These are phyloP conservation scores for Drosophila erecta DNA, from an alignment of 1,140 invertebrate genomes.

Conservation along the genomic window DNA sequence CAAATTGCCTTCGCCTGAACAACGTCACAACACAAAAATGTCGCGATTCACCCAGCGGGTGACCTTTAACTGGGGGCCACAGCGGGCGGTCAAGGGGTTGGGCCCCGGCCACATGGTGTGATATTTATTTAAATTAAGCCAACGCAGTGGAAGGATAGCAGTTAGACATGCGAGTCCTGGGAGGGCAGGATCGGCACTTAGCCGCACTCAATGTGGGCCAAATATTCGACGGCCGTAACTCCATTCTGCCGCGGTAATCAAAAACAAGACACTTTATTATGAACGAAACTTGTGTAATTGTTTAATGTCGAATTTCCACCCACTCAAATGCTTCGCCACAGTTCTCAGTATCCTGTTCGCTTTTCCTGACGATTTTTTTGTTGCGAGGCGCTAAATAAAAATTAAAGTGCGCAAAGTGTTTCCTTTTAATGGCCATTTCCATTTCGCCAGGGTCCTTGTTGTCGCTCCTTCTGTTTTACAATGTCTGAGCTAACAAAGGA, in stretches of 20 bases:
- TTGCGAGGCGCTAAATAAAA: conserved; percentile 71
- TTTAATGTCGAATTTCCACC: conserved; percentile 18
- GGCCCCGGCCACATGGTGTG: conserved; percentile 49
- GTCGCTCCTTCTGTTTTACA: conserved; percentile 64
- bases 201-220: conserved; percentile 33
- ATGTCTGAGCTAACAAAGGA: conserved; percentile 58
- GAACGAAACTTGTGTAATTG: conserved; percentile 28
- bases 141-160: conserved; percentile 54
- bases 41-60: conserved; percentile 71
- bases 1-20: conserved; percentile 65
- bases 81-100: conserved; percentile 33
- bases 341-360: conserved; percentile 2
- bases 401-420: conserved; percentile 78
- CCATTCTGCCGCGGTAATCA: conserved; percentile 18
- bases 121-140: conserved; percentile 76
- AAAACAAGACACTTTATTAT: conserved; percentile 23
- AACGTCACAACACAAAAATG: conserved; percentile 53
- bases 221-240: neutral
- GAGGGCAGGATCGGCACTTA: conserved; percentile 3
- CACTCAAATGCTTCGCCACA: conserved; percentile 17
- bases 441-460: conserved; percentile 60
- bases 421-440: conserved; percentile 61
- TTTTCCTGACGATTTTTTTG: conserved; percentile 44
- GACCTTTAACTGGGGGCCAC: conserved; percentile 34
- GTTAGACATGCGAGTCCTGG: conserved; percentile 59